A percentile compares a stretch with the other conserved stretches of the same genome.
Conservation (phyloP, 35 echinoderm and acorn worm species). For the Acanthaster planci region DNA sequence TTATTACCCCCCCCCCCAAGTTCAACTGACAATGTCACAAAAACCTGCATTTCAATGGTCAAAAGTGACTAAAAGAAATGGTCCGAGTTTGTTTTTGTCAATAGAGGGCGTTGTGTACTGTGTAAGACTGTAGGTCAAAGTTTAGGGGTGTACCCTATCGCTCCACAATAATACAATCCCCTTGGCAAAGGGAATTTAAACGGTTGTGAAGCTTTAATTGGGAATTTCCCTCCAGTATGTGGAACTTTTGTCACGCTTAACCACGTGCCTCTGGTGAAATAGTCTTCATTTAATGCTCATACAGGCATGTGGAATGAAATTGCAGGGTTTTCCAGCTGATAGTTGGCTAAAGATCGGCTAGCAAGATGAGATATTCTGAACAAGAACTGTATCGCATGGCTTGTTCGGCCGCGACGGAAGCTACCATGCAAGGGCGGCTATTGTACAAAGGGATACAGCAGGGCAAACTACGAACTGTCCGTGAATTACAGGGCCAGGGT, state of each 20-base stretch:
- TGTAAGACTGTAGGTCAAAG: neutral
- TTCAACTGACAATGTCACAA: too few relatives aligned
- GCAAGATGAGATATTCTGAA: neutral
- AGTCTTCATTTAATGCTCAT: neutral
- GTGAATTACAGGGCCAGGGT: constrained; percentile 7
- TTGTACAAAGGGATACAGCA: constrained; percentile 18
- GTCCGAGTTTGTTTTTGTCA: too few relatives aligned
- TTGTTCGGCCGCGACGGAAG: neutral
- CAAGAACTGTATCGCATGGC: neutral
- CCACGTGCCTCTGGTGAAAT: neutral
- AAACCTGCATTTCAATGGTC: too few relatives aligned
- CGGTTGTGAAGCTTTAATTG: too few relatives aligned
- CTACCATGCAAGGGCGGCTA: neutral
- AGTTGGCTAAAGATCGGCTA: neutral
- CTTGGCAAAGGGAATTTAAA: neutral
- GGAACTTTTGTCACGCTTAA: neutral
- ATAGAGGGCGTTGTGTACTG: neutral
- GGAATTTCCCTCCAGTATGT: too few relatives aligned
- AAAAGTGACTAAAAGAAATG: too few relatives aligned
- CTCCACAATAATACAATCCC: neutral
- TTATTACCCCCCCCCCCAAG: too few relatives aligned
- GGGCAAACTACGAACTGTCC: neutral
- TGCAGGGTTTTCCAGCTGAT: neutral
- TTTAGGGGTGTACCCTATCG: constrained; percentile 1
- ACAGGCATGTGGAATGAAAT: neutral